Percentiles rank a stretch among this genome's conserved stretches.
Conservation (phyloP, 2,113 vertebrate genomes). For the Mustelus asterias region DNA sequence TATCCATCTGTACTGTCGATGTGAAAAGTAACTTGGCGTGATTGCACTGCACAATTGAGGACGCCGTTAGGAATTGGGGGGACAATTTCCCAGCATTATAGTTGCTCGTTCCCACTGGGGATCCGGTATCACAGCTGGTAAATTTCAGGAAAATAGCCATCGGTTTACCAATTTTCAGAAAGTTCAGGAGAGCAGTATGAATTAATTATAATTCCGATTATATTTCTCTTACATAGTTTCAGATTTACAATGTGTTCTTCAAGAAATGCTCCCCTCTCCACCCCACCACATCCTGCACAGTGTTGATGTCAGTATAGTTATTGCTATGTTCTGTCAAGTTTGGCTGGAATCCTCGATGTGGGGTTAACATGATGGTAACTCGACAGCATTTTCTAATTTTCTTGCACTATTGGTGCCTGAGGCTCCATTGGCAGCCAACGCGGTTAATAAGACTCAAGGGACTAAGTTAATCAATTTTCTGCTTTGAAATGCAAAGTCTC, state of each 20-base stretch:
- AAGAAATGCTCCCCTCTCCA: not conserved
- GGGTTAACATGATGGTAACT: not conserved
- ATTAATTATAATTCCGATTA: not conserved
- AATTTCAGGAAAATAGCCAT: not conserved
- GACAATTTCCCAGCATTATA: not conserved
- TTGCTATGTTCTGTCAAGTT: too few species aligned
- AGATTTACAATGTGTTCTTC: not conserved
- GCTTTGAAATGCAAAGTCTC: conserved; percentile 24
- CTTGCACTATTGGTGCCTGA: not conserved
- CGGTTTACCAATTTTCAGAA: not conserved
- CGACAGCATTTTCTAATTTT: conserved; percentile 25
- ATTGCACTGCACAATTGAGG: not conserved
- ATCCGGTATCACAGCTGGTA: not conserved
- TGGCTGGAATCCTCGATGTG: not conserved
- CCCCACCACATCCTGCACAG: too few species aligned
- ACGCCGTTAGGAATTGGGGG: not conserved
- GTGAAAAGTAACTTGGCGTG: not conserved
- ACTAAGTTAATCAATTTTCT: conserved; percentile 31
- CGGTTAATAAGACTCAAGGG: conserved; percentile 12
- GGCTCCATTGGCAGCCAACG: not conserved
- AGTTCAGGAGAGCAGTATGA: not conserved
- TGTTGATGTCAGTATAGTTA: not conserved
- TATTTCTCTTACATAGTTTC: not conserved
- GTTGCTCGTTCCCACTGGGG: not conserved
- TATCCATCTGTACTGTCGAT: not conserved